phyloP scores from a whole-genome alignment of 2,888 invertebrate species.

The Lysandra bellargus region DNA sequence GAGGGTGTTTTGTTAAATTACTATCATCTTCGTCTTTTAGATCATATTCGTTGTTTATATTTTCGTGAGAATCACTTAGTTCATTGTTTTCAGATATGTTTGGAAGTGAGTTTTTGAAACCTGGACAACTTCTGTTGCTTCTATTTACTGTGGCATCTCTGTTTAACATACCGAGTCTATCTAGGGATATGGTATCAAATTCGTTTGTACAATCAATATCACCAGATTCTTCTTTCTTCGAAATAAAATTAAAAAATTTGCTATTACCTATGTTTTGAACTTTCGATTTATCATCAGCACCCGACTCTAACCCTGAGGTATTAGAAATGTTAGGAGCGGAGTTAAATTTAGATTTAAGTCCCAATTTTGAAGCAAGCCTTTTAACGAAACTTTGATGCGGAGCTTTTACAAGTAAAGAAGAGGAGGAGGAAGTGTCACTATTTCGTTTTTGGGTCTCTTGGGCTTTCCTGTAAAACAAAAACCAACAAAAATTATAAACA shows the following conservation, averaged over 20 bases:
- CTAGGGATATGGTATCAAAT: constrained; percentile 74
- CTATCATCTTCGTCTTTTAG: constrained; percentile 53
- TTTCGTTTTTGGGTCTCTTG: constrained; percentile 74
- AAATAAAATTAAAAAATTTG: constrained; percentile 72
- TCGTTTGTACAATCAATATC: constrained; percentile 72
- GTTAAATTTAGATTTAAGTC: constrained; percentile 74
- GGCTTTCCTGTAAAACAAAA: constrained; percentile 77
- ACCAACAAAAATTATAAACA: constrained; percentile 58
- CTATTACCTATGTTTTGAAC: constrained; percentile 65
- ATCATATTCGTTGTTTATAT: constrained; percentile 47
- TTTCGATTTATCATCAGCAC: constrained; percentile 61
- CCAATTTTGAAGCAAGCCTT: constrained; percentile 78
- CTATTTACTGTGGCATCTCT: constrained; percentile 71
- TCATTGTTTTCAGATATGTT: constrained; percentile 75
- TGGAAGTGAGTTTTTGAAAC: constrained; percentile 72
- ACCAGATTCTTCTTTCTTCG: constrained; percentile 73
- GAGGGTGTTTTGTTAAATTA: constrained; percentile 45
- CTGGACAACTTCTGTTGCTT: constrained; percentile 74
- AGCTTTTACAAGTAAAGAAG: constrained; percentile 70
- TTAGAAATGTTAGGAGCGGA: constrained; percentile 77
- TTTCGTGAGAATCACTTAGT: constrained; percentile 63
- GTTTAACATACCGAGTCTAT: constrained; percentile 67
- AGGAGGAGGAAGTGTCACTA: constrained; percentile 69
- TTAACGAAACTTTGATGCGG: constrained; percentile 74
- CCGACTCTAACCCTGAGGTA: constrained; percentile 57